These are phyloP conservation scores for Actenoides lindsayi DNA, from an alignment of 2,113 vertebrate genomes.

Conservation along the genomic window DNA sequence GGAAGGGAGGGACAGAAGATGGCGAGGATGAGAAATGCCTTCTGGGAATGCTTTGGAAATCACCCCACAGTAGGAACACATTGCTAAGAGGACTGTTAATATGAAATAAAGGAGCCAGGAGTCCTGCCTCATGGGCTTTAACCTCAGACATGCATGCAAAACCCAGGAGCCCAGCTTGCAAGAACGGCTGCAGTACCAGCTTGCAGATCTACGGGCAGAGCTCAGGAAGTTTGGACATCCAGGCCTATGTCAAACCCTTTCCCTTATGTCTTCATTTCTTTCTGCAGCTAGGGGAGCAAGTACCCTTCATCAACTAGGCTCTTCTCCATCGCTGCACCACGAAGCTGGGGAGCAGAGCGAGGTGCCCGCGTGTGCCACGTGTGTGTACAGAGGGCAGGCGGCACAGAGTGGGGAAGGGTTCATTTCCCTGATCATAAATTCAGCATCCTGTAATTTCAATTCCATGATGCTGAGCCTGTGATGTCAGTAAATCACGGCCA, in stretches of 20 bases:
- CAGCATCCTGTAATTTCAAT: conserved; percentile 20
- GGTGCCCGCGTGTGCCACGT: accelerated
- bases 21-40: neutral
- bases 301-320: neutral
- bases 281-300: neutral
- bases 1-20: neutral
- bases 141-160: neutral
- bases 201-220: neutral
- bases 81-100: neutral
- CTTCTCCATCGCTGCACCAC: accelerated
- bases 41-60: conserved; percentile 2
- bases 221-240: neutral
- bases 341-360: neutral
- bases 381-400: neutral
- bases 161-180: neutral
- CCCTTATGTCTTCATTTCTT: neutral
- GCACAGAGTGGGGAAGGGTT: neutral
- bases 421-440: neutral
- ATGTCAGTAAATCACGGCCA: conserved; percentile 23
- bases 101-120: neutral
- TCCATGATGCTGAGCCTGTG: neutral
- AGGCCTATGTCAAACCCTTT: neutral
- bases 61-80: neutral
- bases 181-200: neutral
- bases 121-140: neutral